Evolutionary conservation across 2,113 vertebrate species (phyloP).

Genomic region (Ramphastos sulfuratus): DNA sequence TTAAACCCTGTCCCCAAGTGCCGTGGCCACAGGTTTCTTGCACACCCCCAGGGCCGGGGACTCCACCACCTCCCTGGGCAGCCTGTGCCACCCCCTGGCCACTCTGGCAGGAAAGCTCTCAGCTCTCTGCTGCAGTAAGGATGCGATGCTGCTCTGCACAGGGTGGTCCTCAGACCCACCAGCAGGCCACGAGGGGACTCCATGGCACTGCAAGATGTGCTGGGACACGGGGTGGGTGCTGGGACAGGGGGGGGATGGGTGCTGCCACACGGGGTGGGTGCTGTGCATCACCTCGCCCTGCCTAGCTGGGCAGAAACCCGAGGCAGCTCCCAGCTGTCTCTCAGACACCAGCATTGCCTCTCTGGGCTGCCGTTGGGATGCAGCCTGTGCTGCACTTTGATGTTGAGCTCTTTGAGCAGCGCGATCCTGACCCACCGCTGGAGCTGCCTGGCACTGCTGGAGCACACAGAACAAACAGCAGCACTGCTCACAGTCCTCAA

Average conservation of each 20-base stretch:
- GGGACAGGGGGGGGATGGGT: too few relatives aligned
- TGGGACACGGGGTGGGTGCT: background rate
- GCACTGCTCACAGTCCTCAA: background rate
- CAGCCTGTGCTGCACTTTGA: background rate
- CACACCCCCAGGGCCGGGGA: too few relatives aligned
- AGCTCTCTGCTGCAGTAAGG: background rate
- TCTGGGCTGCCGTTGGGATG: background rate
- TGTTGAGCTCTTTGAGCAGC: background rate
- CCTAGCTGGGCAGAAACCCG: fast-evolving
- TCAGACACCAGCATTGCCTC: background rate
- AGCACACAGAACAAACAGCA: background rate
- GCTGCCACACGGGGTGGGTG: background rate
- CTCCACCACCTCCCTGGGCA: too few relatives aligned
- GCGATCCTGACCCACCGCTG: background rate
- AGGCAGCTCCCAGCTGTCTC: fast-evolving
- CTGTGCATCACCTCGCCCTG: fast-evolving
- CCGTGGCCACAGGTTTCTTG: too few relatives aligned
- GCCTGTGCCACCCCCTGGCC: too few relatives aligned
- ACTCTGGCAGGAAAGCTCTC: too few relatives aligned
- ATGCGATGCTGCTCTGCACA: fast-evolving
- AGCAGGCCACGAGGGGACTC: fast-evolving
- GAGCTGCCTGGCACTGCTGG: background rate
- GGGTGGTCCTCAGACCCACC: background rate
- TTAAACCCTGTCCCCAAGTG: too few relatives aligned
- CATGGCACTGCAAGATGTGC: background rate